phyloP scores from a whole-genome alignment of 2,888 invertebrate species.

The Netelia melanura region DNA sequence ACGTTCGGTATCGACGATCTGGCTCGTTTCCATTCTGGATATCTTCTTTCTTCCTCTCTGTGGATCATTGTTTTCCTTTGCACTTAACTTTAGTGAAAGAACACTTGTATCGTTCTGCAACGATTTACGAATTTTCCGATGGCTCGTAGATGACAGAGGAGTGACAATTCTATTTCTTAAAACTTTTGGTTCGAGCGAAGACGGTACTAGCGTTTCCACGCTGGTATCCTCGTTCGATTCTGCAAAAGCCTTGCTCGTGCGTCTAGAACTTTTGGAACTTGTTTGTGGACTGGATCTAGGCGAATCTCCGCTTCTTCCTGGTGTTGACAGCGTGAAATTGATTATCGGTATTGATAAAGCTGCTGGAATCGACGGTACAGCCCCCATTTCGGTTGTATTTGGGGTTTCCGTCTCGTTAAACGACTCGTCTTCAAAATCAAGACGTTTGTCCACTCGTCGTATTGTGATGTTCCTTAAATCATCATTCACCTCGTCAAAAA shows the following conservation, averaged over 20 bases:
- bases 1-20: background rate
- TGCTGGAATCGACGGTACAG: background rate
- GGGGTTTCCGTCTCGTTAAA: constrained; percentile 45
- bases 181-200: constrained; percentile 28
- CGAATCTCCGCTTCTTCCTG: background rate
- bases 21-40: background rate
- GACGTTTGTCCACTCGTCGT: constrained; percentile 21
- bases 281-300: background rate
- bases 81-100: constrained; percentile 5
- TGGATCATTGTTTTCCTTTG: constrained; percentile 56
- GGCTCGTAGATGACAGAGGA: constrained; percentile 38
- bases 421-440: constrained; percentile 54
- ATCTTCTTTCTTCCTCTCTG: background rate
- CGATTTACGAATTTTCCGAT: constrained; percentile 52
- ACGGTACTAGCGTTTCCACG: background rate
- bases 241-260: background rate
- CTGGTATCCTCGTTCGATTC: background rate
- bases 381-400: constrained; percentile 25
- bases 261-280: background rate
- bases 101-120: background rate
- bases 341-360: background rate
- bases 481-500: background rate
- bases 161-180: constrained; percentile 71
- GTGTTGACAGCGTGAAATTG: background rate
- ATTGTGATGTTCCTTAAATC: constrained; percentile 22